Base-by-base conservation (phyloP, 92 coral and sea anemone species). In the Actinernus sp. region DNA sequence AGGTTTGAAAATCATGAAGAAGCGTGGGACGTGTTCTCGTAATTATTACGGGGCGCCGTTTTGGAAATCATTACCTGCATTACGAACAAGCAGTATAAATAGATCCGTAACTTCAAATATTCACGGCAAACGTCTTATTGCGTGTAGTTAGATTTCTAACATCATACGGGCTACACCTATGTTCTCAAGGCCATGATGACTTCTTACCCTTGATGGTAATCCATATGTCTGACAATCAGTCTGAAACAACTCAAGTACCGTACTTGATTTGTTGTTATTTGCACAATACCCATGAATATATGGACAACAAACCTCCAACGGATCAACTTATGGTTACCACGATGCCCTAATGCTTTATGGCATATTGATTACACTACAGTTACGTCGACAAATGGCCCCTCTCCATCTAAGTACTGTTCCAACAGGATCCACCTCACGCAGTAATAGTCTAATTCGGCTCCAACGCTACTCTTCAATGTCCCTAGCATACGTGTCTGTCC, bases 331-430 rank as follows among this genome's bases (percentile, higher is more conserved):
- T 76, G 84, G 55, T 82, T 76, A 20, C 84, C 88, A 39, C 59
- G 69, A 27, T 79, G 71, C 76, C 81, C 72, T 20, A 81, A 46
- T 11, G 82, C 66, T 46, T 81, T 56, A 26, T 81, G 82, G 32
- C 56, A 25, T 62, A n/a, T n/a, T n/a, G n/a, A 28, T 74, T 10
- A 81, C 71, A 19, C 57, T 53, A 65, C 64, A 81, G 39, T 73
- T 65, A 24, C 88, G 50, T 28, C 82, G 20, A 50, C 43, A 74
- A 48, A 82, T 82, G 43, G 60, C 65, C 49, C 65, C 44, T 58
- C 85, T 84, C 85, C 85, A 78, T 47, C 81, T 45, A 28, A 84
- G 63, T 23, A 85, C 79, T 39, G 85, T 70, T n/a, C 81, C 86
- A 41, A 77, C 63, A 61, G 86, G 79, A 45, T 79, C 86, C 34